Base-by-base conservation (phyloP, 1,140 invertebrate genomes). In the Hypothenemus hampei region DNA sequence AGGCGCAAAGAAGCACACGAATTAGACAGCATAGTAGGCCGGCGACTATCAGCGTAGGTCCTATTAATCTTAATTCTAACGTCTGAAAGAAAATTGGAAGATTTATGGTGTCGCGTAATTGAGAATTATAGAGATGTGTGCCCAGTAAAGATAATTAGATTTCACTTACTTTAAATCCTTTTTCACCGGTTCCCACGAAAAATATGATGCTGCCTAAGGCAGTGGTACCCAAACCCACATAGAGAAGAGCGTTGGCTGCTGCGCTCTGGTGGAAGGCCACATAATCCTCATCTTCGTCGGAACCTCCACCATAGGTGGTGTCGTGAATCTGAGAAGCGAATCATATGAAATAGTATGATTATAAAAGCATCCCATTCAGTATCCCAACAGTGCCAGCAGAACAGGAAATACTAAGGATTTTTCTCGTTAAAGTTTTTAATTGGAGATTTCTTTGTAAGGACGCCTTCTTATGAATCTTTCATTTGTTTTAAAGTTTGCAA, bases 111-210 rank as follows among this genome's bases (percentile, higher is more conserved):
- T n/a, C n/a, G n/a, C n/a, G n/a, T n/a, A n/a, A n/a, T n/a, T n/a
- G n/a, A n/a, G 16, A 18, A 43, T 7, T 20, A 22, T 43, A 23
- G n/a, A n/a, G n/a, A n/a, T n/a, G n/a, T 22, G 40, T 26, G 11
- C 6, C 6, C 26, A n/a, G 10, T 13, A 11, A 11, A 11, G 33
- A 19, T 19, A 33, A 3, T 48, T 2, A 37, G 35, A 20, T 10
- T 10, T n/a, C 8, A 37, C 15, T n/a, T 7, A 56, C 53, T 45
- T 89, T 86, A 78, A 92, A 92, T 62, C 88, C 88, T 73, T 90
- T 89, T 72, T 92, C 89, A 57, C 89, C 89, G 41, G 88, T 89
- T 58, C 89, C 89, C 19, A 92, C 88, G 74, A 91, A 91, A 59
- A 87, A 89, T 54, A 91, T 89, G 56, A 91, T 84, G 47, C 89